Evolutionary conservation across 2,888 invertebrate species (phyloP), one percentile per base, ranked within the genome.

Genomic region (Mesoligia furuncula): DNA sequence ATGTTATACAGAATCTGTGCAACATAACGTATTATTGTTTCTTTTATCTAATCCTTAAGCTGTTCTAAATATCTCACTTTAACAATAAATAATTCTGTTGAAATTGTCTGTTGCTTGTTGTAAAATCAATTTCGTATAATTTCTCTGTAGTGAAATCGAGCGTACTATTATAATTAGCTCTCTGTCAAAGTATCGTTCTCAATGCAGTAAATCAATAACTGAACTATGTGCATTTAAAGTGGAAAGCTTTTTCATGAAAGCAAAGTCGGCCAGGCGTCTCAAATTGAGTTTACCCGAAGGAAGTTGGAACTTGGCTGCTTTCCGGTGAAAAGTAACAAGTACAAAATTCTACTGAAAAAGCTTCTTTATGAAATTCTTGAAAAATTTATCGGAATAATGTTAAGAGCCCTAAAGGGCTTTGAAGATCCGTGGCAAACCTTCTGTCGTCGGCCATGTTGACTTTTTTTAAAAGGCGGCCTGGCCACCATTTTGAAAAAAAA

Each of bases 271-370:
- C 31, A 42, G 64, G 62, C n/a, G 64, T 51, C 75, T 59, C 27
- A 59, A 68, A 64, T 82, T 59, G 48, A 77, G 57, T 68, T 83
- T 68, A 36, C 51, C 42, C 15, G 57, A 65, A 36, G 17, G 24
- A 48, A 62, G 61, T 27, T 17, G 48, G 51, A 57, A 83, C 59
- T 68, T 27, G 24, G 17, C 42, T 36, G 51, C 9, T 24, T 51
- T 51, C n/a, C 24, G 9, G 48, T 57, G 39, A 59, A 67, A 81
- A 45, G 74, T 36, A 67, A 45, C 36, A 24, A 45, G 4, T n/a
- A 64, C 15, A 57, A 77, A 24, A 39, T 45, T 20, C 20, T 24
- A 48, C 17, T 36, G 17, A 51, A 69, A 59, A 20, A 15, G 20
- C 8, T 0, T 39, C 20, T 57, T 17, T 42, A 57, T 72, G 9